Base-by-base conservation (phyloP, 1,140 invertebrate genomes). In the Zaprionus ghesquierei region DNA sequence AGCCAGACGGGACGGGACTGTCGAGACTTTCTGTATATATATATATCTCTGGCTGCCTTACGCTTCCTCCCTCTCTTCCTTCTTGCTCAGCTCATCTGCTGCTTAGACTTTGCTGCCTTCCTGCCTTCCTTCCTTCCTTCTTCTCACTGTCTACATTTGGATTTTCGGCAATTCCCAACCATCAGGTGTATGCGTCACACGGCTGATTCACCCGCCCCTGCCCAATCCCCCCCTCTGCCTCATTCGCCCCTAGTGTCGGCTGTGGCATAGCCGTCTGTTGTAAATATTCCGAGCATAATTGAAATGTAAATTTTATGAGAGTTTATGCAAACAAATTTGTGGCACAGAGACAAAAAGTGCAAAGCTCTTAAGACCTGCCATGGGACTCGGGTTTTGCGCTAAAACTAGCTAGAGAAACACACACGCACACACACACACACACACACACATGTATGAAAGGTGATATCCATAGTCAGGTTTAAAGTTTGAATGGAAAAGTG, bases 301-400 rank as follows among this genome's bases (percentile, higher is more conserved):
- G 81, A 86, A 86, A 86, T 86, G 82, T 87, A 86, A 87, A 86
- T 86, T 86, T 75, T 38, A 44, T 50, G 46, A 60, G 56, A 41
- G 60, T 72, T 69, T 61, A 66, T 59, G 53, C 58, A 61, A 63
- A 55, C 77, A 60, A 54, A 71, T 70, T 70, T 70, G 51, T 56
- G 68, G 68, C 51, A 38, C 15, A 20, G 54, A 50, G 12, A 59
- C n/a, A 20, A 65, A 54, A 41, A 44, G 31, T 59, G 60, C 50
- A 62, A 62, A 62, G 60, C 60, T 25, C 60, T 62, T 53, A 31
- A 38, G 33, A 51, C 22, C 41, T 25, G 46, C 59, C 12, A 50
- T 23, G 20, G 20, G 12, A 13, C 6, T 25, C n/a, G 9, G 9
- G n/a, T 50, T 50, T n/a, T 61, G 5, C 27, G 15, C 33, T 38